Evolutionary conservation across 2,113 vertebrate species (phyloP), one percentile per base, ranked within the genome.

Genomic region (Nothobranchius furzeri): DNA sequence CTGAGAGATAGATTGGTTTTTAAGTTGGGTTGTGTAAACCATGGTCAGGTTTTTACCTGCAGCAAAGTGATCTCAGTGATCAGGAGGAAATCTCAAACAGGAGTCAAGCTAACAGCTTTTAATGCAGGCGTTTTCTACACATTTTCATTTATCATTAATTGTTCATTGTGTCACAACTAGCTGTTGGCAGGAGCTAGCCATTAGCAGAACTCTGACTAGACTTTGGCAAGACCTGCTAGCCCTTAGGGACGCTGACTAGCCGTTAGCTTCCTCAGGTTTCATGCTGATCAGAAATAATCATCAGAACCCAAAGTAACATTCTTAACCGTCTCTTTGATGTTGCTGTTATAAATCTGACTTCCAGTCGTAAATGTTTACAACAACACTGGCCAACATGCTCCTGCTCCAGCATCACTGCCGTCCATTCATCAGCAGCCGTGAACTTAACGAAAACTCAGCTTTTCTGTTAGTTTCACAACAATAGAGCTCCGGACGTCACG

Each of bases 311-410:
- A 12, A 10, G 7, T 43, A 2, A 58, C 20, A 37, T 15, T 4
- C 53, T 1, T 6, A 48, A n/a, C 47, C 6, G 7, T 56, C 35
- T 56, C 55, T 40, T n/a, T 68, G 64, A 70, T 75, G 72, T 75
- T 74, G 40, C 60, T 79, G 75, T 75, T 75, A 85, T 62, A 63
- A 81, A 77, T 76, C 69, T 70, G 79, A 90, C 88, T 89, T 87
- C 88, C 87, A 79, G 87, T 91, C 84, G 78, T 85, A 78, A 89
- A 89, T 89, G 90, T 91, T 90, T 91, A 91, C 90, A 90, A 81
- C 37, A 9, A 81, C 66, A 79, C 85, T 88, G 86, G 87, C 84
- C 88, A 88, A 84, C 77, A 76, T 24, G 73, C 81, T 68, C 77
- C 75, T 70, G 68, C 72, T 75, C 25, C 66, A 78, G 80, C 79